Evolutionary conservation across 2,888 invertebrate genomes (phyloP).

Genomic region (Gibbula magus): DNA sequence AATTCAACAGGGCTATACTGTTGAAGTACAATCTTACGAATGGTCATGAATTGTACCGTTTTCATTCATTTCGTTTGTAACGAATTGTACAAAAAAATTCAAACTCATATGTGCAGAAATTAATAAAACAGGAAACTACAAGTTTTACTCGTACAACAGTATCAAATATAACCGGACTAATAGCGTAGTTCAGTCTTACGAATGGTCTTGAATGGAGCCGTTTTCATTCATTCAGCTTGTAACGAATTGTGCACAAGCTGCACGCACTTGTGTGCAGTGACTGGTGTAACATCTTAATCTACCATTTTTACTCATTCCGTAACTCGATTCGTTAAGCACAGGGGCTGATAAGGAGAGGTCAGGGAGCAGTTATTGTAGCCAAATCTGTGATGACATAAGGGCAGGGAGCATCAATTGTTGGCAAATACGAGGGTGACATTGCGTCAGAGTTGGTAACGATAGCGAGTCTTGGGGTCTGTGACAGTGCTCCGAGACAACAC

Average conservation of each 20-base stretch:
- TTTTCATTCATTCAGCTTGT: neutral
- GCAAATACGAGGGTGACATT: constrained; percentile 18
- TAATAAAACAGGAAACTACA: too few species aligned
- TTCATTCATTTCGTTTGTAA: too few species aligned
- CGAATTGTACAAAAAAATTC: too few species aligned
- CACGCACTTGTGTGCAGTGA: constrained; percentile 9
- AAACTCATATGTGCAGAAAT: too few species aligned
- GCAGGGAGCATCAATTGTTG: constrained; percentile 23
- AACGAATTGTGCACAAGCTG: neutral
- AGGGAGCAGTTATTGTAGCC: constrained; percentile 21
- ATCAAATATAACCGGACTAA: too few species aligned
- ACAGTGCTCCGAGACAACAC: neutral
- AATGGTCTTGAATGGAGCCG: too few species aligned
- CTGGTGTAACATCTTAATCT: constrained; percentile 14
- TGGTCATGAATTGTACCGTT: too few species aligned
- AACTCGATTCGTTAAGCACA: constrained; percentile 6
- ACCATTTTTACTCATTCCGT: constrained; percentile 7
- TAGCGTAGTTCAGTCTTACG: too few species aligned
- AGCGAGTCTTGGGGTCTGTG: constrained; percentile 3
- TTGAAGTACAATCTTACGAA: too few species aligned
- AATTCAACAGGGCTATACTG: too few species aligned
- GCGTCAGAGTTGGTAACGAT: constrained; percentile 1
- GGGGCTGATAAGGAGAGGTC: constrained; percentile 13
- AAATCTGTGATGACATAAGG: constrained; percentile 21
- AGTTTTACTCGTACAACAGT: too few species aligned